A percentile compares a stretch with the other conserved stretches of the same genome.
Conservation (phyloP, 2,113 vertebrate species). For the Hippocampus mohnikei region DNA sequence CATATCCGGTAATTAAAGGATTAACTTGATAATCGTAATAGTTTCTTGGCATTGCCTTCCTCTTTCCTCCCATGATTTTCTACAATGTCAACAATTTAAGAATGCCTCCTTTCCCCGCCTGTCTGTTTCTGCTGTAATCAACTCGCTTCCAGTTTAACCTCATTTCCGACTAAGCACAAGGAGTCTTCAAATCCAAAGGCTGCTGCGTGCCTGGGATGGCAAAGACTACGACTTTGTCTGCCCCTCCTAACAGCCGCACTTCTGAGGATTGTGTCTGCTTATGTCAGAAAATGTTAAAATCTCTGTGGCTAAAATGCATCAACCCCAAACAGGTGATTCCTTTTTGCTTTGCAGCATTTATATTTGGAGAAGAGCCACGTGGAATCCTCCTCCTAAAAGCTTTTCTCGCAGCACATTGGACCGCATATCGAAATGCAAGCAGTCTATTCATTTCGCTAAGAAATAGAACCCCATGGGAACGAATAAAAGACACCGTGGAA, state of each 20-base stretch:
- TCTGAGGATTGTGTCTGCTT: slow-evolving; percentile 48
- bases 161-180: slow-evolving; percentile 50
- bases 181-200: slow-evolving; percentile 54
- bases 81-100: slow-evolving; percentile 58
- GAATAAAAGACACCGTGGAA: too few relatives aligned
- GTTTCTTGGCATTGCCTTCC: slow-evolving; percentile 59
- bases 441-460: too few relatives aligned
- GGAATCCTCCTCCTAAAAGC: slow-evolving; percentile 13
- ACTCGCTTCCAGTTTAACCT: slow-evolving; percentile 60
- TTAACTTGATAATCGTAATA: slow-evolving; percentile 75
- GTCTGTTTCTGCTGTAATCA: slow-evolving; percentile 51
- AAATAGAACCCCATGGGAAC: too few relatives aligned
- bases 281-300: slow-evolving; percentile 57
- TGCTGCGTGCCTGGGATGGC: slow-evolving; percentile 46
- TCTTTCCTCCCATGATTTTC: slow-evolving; percentile 43
- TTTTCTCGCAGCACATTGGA: background rate
- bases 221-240: slow-evolving; percentile 36
- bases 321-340: slow-evolving; percentile 45
- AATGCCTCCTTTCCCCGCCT: slow-evolving; percentile 28
- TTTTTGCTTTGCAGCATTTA: slow-evolving; percentile 36
- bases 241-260: slow-evolving; percentile 35
- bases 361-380: slow-evolving; percentile 14
- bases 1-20: slow-evolving; percentile 73
- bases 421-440: background rate
- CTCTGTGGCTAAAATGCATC: slow-evolving; percentile 28